Conservation (phyloP, 2,797 vertebrate genomes). For the Peromyscus melanophrys region DNA sequence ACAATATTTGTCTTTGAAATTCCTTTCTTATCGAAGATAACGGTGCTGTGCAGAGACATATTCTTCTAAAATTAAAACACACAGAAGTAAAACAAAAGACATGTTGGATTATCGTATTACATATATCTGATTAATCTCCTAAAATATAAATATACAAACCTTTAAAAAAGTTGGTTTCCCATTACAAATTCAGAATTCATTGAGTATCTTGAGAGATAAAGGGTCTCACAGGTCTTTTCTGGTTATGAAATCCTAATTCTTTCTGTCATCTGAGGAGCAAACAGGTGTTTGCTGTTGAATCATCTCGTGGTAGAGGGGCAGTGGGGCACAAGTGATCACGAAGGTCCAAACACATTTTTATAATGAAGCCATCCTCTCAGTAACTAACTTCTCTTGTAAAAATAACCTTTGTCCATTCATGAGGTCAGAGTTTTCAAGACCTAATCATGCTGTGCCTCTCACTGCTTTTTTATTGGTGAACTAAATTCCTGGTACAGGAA, state of each 20-base stretch:
- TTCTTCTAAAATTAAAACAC: neutral
- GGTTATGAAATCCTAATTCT: neutral
- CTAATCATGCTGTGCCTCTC: neutral
- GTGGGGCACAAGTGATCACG: neutral
- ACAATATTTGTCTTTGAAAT: neutral
- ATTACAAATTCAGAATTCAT: neutral
- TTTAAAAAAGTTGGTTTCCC: neutral
- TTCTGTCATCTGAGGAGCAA: neutral
- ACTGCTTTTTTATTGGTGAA: neutral
- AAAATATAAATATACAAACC: neutral
- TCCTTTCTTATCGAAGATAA: neutral
- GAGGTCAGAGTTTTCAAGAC: neutral
- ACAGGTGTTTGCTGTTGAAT: neutral
- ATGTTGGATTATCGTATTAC: neutral
- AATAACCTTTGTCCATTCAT: neutral
- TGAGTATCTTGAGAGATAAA: neutral
- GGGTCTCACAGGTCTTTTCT: neutral
- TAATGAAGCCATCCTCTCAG: neutral
- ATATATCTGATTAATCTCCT: neutral
- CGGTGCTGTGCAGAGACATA: neutral
- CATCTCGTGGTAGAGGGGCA: neutral
- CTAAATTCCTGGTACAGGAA: neutral
- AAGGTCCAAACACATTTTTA: neutral
- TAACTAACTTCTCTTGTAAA: neutral
- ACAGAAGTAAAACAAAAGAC: neutral